phyloP scores from a whole-genome alignment of 2,888 invertebrate species.

The Cordilura impudica region DNA sequence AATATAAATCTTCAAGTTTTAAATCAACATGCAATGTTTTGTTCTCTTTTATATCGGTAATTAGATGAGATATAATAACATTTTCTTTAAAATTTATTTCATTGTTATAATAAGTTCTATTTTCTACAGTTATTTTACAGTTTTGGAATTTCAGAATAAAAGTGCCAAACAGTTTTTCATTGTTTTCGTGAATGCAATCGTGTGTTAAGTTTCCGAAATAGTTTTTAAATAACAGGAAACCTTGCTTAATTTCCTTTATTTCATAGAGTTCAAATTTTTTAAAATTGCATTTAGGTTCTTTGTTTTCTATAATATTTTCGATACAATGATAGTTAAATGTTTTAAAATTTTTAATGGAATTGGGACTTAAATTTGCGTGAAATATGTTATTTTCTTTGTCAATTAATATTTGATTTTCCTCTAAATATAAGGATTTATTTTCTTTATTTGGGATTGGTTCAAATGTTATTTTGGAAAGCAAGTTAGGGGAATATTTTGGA shows the following conservation, averaged over 20 bases:
- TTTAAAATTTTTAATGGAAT: not conserved
- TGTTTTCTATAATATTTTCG: not conserved
- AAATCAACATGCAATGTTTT: slow-evolving; percentile 1
- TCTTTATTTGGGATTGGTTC: not conserved
- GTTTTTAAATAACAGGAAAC: not conserved
- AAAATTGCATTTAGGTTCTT: slow-evolving; percentile 5
- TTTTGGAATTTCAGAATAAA: too few relatives aligned
- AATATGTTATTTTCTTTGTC: too few relatives aligned
- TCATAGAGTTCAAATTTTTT: not conserved
- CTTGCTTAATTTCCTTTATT: too few relatives aligned
- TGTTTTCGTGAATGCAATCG: too few relatives aligned
- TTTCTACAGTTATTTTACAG: slow-evolving; percentile 10
- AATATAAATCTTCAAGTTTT: too few relatives aligned
- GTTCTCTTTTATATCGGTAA: slow-evolving; percentile 5
- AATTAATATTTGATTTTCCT: slow-evolving; percentile 3
- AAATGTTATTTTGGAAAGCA: too few relatives aligned
- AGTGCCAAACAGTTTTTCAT: slow-evolving; percentile 2
- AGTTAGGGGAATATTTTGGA: not conserved
- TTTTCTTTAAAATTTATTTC: slow-evolving; percentile 5
- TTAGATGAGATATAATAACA: slow-evolving; percentile 6
- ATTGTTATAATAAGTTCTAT: not conserved
- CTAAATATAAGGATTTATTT: not conserved
- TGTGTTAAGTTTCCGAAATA: not conserved
- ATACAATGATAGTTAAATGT: not conserved
- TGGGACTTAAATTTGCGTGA: too few relatives aligned